phyloP scores from a whole-genome alignment of 2,113 vertebrate genomes.

The Ceyx margarethae region DNA sequence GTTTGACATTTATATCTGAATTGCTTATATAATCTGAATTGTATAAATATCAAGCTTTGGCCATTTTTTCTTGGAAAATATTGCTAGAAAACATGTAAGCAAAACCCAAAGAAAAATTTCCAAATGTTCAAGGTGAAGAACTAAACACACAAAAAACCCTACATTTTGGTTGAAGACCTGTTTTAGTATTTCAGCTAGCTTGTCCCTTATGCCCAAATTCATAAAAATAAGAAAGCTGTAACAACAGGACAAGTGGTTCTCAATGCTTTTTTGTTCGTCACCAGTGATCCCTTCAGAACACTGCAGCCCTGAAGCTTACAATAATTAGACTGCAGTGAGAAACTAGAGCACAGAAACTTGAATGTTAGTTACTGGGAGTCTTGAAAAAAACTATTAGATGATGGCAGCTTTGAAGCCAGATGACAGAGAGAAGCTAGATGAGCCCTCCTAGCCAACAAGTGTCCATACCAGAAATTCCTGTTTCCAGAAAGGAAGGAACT shows the following conservation, averaged over 20 bases:
- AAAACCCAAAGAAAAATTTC: neutral
- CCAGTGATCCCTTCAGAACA: neutral
- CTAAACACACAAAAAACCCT: rapidly evolving
- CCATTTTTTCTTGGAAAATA: neutral
- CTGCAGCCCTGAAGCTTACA: neutral
- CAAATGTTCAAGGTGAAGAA: neutral
- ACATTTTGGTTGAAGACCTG: neutral
- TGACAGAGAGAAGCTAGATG: neutral
- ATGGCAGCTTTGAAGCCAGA: neutral
- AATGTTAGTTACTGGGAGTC: neutral
- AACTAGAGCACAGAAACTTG: neutral
- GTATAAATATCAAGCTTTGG: neutral
- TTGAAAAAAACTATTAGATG: neutral
- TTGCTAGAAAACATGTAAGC: neutral
- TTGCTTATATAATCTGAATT: neutral
- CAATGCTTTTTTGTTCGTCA: neutral
- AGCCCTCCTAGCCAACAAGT: neutral
- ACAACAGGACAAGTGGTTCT: neutral
- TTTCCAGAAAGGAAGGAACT: neutral
- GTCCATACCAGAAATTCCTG: neutral
- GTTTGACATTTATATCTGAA: neutral
- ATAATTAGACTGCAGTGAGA: neutral
- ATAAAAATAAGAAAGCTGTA: neutral
- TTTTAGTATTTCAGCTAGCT: neutral
- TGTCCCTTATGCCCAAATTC: neutral